Evolutionary conservation across 2,797 vertebrate genomes (phyloP), one percentile per base, ranked within the genome.

Genomic region (Helarctos malayanus): DNA sequence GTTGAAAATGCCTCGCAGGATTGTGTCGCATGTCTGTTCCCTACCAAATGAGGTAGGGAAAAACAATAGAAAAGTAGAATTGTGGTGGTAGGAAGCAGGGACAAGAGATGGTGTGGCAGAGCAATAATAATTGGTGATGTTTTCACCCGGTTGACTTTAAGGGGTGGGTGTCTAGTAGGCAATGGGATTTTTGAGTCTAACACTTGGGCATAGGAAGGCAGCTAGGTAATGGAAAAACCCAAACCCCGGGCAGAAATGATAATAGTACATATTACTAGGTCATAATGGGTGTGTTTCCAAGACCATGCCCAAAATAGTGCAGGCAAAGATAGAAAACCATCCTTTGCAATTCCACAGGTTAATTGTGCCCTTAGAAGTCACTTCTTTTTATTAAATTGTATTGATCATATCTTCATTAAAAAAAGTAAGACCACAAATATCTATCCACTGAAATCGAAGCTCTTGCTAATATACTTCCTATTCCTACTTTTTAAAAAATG

Each of bases 401-500:
- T 63, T n/a, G 23, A 47, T 87, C 29, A 52, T 32, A 52, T 29
- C 19, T 88, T 88, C 5, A 29, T 87, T 88, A 45, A 79, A 68
- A 69, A 95, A 83, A 79, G 35, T 95, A 94, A 61, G 56, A 59
- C 21, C 27, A 2, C 5, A 68, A 32, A 32, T 93, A 93, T 52
- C 6, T 80, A 83, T 84, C 83, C 14, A 69, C 69, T 56, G 25
- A 81, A 83, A 54, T 61, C 11, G 10, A 89, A 27, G 9, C 21
- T 83, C 1, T 54, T 85, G 2, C 5, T 75, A 49, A 49, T 11
- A 7, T 47, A 45, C 6, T 86, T 65, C 45, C 11, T 61, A 41
- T 23, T 87, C 1, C 27, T 61, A 47, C 8, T 68, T 87, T 45
- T 63, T n/a, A 52, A 57, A 52, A 69, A 45, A 45, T 4, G 21